A percentile compares a stretch with the other conserved stretches of the same genome.
Conservation (phyloP, 2,113 vertebrate genomes). For the Rhombomys opimus region DNA sequence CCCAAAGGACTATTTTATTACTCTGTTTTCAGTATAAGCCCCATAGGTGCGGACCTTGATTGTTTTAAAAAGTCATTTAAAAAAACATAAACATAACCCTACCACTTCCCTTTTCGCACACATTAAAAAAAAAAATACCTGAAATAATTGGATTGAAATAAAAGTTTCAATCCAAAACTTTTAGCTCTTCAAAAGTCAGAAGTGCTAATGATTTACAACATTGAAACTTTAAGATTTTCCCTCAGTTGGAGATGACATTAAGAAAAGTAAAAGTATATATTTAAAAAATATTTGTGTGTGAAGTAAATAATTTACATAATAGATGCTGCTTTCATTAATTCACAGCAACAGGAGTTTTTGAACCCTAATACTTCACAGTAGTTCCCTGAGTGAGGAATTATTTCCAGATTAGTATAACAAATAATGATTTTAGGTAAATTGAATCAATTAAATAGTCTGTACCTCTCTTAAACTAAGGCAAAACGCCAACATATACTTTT, state of each 20-base stretch:
- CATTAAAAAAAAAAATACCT: constrained; percentile 4
- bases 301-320: constrained; percentile 10
- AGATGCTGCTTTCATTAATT: constrained; percentile 7
- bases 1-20: constrained; percentile 8
- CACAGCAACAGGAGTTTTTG: background rate
- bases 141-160: background rate
- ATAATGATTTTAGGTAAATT: constrained; percentile 24
- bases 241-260: background rate
- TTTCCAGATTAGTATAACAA: constrained; percentile 7
- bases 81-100: background rate
- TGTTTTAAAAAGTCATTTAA: background rate
- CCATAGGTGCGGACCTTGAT: background rate
- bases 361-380: background rate
- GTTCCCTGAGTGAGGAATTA: constrained; percentile 30
- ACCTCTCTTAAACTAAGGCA: constrained; percentile 46
- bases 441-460: constrained; percentile 8
- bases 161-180: background rate
- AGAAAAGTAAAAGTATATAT: background rate
- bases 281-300: background rate
- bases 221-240: constrained; percentile 24
- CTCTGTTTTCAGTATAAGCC: constrained; percentile 11
- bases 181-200: constrained; percentile 27
- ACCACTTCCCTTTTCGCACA: background rate
- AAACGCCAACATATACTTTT: constrained; percentile 26
- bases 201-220: background rate